Evolutionary conservation across 64 coral and sea anemone genomes (phyloP).

Genomic region (Stichodactyla helianthus): DNA sequence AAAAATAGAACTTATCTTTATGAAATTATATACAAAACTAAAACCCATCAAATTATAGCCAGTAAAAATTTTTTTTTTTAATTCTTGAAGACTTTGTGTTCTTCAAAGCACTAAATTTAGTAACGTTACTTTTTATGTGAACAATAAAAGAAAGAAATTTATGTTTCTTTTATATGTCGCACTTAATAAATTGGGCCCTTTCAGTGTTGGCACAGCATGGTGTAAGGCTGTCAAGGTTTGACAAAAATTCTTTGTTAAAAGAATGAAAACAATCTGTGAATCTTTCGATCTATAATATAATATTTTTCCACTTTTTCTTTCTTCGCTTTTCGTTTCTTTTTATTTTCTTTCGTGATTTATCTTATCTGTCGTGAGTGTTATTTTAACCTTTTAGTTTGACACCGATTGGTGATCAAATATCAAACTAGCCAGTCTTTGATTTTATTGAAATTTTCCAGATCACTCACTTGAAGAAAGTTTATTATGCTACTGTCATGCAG

Average conservation of each 20-base stretch:
- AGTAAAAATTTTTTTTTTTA: too few species aligned
- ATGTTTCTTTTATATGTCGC: neutral
- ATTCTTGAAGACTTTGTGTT: too few species aligned
- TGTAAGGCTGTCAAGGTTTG: neutral
- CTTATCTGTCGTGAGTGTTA: too few species aligned
- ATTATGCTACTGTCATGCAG: neutral
- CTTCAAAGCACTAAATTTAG: neutral
- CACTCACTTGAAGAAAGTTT: neutral
- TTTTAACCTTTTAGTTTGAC: neutral
- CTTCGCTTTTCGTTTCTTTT: neutral
- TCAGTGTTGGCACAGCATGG: neutral
- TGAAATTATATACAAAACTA: too few species aligned
- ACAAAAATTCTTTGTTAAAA: too few species aligned
- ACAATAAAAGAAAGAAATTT: neutral
- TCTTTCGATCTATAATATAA: neutral
- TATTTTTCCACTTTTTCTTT: neutral
- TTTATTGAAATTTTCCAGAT: neutral
- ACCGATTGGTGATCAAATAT: neutral
- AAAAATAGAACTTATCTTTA: too few species aligned
- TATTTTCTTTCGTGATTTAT: neutral
- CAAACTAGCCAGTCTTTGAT: neutral
- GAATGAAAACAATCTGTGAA: neutral
- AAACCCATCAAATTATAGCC: too few species aligned
- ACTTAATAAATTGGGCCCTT: neutral
- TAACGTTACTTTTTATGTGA: neutral